Base-by-base conservation (phyloP, 2,888 invertebrate species). In the Strigamia transsilvanica region DNA sequence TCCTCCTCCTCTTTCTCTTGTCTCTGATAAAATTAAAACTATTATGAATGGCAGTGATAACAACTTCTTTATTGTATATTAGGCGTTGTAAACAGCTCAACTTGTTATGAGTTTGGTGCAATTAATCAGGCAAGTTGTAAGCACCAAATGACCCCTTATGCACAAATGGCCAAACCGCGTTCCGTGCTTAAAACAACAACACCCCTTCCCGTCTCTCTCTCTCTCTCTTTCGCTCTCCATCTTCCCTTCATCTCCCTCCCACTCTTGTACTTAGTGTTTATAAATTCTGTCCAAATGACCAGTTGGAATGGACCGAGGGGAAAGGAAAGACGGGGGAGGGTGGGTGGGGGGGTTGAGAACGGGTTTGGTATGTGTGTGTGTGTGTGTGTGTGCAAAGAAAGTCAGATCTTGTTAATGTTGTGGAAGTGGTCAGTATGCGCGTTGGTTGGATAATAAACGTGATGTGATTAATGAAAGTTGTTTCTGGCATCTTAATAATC, bases 31-130 rank as follows among this genome's bases (percentile, higher is more conserved):
- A 82, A 82, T 82, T 82, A 82, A 82, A 82, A 82, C 77, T 82
- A 82, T 82, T 82, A 82, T 82, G 78, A 77, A 82, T 82, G 82
- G 78, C 82, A 77, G 82, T 82, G 82, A 82, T 82, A 82, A 82
- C 78, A 77, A 77, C 82, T 82, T 82, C 78, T 77, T 82, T 82
- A 46, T 82, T 77, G 82, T 82, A 61, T 81, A 82, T 82, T 82
- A 82, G 66, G 82, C 51, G 82, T 77, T 77, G 82, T 82, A 82
- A 82, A 82, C 78, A 42, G 82, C 82, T 42, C 27, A 42, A 41
- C 77, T 73, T 82, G 82, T 82, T 82, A 82, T 77, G 78, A 82
- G 82, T 27, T 32, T 27, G 56, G 81, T 61, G 81, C 66, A 81
- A 81, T 81, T 81, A 56, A 81, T 81, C 81, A 81, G 56, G 41